Evolutionary conservation across 2,797 vertebrate genomes (phyloP), one percentile per base, ranked within the genome.

Genomic region (Nannoperca obscura): DNA sequence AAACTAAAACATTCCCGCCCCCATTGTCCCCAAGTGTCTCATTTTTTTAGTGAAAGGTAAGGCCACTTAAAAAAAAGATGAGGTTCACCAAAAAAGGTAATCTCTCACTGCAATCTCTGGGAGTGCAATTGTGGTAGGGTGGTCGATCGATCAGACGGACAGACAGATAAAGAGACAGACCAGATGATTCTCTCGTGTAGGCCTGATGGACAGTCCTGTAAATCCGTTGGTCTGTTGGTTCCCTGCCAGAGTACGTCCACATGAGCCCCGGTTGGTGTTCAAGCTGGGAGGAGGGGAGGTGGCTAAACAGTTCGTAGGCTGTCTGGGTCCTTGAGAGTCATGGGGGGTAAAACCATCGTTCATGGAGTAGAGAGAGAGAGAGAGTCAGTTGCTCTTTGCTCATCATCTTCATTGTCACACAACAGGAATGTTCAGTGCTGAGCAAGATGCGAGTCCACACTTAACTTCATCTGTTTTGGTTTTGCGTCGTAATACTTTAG

Each of bases 21-120:
- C 91, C 88, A 85, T 91, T 90, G 88, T 94, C 89, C 92, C 91
- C 89, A 94, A 92, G 91, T 92, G 91, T 95, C 88, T 93, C 76
- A 71, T 89, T 91, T 92, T 90, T 90, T 94, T 92, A 82, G 90
- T 95, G 91, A 95, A 95, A 93, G 95, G 91, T 95, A 96, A 96
- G 95, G 95, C 94, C 95, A 96, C 95, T 96, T 95, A 94, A 95
- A 93, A 94, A 93, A 92, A 93, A 89, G 86, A 92, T 82, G 89
- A 94, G 94, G 92, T 93, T 94, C 89, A 93, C 94, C 91, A 86
- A 92, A 92, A 78, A 94, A 93, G 93, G 92, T 95, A 96, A 95
- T 96, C 94, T 95, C 94, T 94, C 95, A 93, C 94, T 94, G 95
- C 95, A 95, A 94, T 91, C 93, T 95, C 92, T 93, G 84, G 90